phyloP scores from a whole-genome alignment of 2,797 vertebrate genomes.

The Gambelia wislizenii region DNA sequence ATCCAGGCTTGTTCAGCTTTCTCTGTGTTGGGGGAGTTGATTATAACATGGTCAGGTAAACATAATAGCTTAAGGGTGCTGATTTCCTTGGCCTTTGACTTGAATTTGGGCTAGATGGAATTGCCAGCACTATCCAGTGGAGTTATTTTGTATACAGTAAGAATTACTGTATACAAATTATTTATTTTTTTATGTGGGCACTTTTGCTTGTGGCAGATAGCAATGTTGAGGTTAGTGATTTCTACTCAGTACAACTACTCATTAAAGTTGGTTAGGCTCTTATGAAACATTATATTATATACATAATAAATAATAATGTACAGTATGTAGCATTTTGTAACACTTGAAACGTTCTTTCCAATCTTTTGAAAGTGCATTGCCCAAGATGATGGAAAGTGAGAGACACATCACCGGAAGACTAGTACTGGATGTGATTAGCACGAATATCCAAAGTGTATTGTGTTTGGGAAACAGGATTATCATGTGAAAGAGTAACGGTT shows the following conservation, averaged over 20 bases:
- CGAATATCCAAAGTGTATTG: background rate
- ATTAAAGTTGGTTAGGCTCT: background rate
- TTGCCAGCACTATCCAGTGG: background rate
- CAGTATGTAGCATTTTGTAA: background rate
- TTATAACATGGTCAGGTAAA: conserved; percentile 51
- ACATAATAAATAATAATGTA: background rate
- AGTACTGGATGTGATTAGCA: background rate
- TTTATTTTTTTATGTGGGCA: background rate
- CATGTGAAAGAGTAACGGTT: background rate
- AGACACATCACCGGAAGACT: background rate
- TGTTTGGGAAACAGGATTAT: background rate
- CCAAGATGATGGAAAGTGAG: background rate
- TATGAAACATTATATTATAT: background rate
- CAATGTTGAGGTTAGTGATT: background rate
- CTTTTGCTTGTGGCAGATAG: conserved; percentile 24
- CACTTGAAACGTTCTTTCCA: background rate
- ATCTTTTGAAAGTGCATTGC: background rate
- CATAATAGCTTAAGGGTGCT: conserved; percentile 39
- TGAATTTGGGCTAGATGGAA: conserved; percentile 42
- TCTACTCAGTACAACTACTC: background rate
- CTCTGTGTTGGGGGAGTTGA: conserved; percentile 29
- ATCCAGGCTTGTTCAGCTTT: conserved; percentile 48
- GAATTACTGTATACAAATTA: conserved; percentile 25
- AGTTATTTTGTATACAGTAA: conserved; percentile 13
- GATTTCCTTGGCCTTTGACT: conserved; percentile 49